phyloP scores from a whole-genome alignment of 1,140 invertebrate species.

The Carcinoscorpius rotundicauda region DNA sequence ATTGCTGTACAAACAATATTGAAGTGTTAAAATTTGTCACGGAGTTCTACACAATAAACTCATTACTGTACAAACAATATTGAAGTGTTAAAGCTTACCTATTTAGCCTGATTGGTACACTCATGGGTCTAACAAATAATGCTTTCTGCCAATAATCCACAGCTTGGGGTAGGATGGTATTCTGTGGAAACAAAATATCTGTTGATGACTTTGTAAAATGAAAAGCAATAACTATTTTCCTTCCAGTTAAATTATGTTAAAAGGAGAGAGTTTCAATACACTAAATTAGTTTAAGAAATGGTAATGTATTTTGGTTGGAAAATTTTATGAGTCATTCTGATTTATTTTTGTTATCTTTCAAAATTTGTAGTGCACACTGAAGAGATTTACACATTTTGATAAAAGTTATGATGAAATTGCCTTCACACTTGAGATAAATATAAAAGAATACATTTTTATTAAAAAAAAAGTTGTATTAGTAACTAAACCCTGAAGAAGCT shows the following conservation, averaged over 20 bases:
- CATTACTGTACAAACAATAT: no score
- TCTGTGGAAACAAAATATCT: conserved; percentile 45
- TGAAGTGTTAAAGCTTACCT: conserved; percentile 45
- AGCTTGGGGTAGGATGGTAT: conserved; percentile 77
- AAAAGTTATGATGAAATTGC: no score
- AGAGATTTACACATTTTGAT: no score
- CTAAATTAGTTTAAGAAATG: no score
- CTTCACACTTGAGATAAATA: no score
- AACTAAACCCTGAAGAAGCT: no score
- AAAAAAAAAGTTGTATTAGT: no score
- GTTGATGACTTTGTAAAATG: conserved; percentile 1
- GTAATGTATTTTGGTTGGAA: no score
- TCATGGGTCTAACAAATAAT: conserved; percentile 70
- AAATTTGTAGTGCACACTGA: no score
- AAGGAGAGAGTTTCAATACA: neutral
- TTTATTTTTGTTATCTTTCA: no score
- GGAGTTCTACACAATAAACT: neutral
- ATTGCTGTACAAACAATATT: neutral
- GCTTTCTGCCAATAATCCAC: conserved; percentile 87
- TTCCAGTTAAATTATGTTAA: neutral
- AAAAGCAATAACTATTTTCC: conserved; percentile 4
- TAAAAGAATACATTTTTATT: no score
- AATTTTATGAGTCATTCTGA: no score
- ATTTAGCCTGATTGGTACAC: conserved; percentile 66
- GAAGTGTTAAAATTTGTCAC: neutral